Evolutionary conservation across 1,140 invertebrate species (phyloP).

Genomic region (Onthophagus taurus): DNA sequence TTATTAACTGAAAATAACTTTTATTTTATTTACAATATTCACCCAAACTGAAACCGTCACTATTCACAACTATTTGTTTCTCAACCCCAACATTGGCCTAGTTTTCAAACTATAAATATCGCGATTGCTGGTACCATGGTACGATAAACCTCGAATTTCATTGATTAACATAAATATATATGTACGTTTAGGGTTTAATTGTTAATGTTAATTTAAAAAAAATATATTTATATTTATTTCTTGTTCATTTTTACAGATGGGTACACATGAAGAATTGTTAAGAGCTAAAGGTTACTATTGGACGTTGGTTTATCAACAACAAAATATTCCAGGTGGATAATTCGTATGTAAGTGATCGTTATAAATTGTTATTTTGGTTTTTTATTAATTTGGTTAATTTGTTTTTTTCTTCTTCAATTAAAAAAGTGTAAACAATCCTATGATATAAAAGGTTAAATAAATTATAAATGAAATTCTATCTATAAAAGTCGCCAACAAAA

Average conservation of each 20-base stretch:
- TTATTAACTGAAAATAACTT: conserved; percentile 61
- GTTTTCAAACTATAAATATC: too few relatives aligned
- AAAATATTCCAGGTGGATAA: conserved; percentile 15
- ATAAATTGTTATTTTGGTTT: too few relatives aligned
- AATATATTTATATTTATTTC: conserved; percentile 18
- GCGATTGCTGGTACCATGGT: too few relatives aligned
- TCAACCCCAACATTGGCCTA: too few relatives aligned
- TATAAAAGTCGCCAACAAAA: conserved; percentile 25
- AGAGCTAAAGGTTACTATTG: conserved; percentile 57
- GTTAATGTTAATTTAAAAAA: conserved; percentile 53
- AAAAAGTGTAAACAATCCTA: conserved; percentile 12
- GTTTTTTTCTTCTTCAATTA: too few relatives aligned
- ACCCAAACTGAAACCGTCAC: too few relatives aligned
- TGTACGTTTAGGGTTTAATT: conserved; percentile 68
- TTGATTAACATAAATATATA: conserved; percentile 74
- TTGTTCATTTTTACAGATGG: conserved; percentile 44
- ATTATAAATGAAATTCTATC: conserved; percentile 28
- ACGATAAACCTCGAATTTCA: too few relatives aligned
- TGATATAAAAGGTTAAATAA: conserved; percentile 11
- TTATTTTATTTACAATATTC: too few relatives aligned
- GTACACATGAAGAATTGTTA: conserved; percentile 49
- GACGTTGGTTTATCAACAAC: conserved; percentile 57
- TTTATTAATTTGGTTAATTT: too few relatives aligned
- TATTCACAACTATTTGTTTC: too few relatives aligned
- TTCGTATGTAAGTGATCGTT: neutral